These are phyloP conservation scores for Hylaeus anthracinus DNA, from an alignment of 1,140 invertebrate species.

Conservation along the genomic window DNA sequence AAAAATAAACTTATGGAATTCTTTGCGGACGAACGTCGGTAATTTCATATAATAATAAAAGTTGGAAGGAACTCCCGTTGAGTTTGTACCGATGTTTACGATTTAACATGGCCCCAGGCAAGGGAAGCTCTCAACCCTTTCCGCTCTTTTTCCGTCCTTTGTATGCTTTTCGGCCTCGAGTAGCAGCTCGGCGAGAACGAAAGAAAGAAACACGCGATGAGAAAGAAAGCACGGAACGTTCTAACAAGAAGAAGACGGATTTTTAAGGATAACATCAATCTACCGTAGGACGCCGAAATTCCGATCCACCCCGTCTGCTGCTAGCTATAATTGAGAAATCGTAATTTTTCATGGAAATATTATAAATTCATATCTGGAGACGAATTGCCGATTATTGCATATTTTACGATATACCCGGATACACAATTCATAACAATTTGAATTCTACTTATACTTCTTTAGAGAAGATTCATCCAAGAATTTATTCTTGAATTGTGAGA, in stretches of 20 bases:
- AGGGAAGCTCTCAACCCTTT: slow-evolving; percentile 31
- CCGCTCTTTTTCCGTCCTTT: slow-evolving; percentile 9
- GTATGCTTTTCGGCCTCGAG: slow-evolving; percentile 40
- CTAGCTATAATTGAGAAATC: not conserved
- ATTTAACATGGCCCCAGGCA: slow-evolving; percentile 33
- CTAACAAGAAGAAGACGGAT: not conserved
- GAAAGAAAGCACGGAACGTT: slow-evolving; percentile 10
- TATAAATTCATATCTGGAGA: not conserved
- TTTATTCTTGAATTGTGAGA: too few species aligned
- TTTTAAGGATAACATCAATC: not conserved
- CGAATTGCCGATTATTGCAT: not conserved
- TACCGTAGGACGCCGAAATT: not conserved
- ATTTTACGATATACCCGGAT: not conserved
- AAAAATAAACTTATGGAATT: slow-evolving; percentile 22
- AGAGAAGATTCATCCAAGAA: too few species aligned
- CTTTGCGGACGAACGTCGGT: not conserved
- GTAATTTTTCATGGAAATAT: not conserved
- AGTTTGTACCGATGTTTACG: slow-evolving; percentile 34
- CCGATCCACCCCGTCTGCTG: not conserved
- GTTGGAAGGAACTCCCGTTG: not conserved
- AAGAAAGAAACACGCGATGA: slow-evolving; percentile 1
- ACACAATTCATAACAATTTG: not conserved
- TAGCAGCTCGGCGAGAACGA: slow-evolving; percentile 1
- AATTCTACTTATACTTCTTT: too few species aligned
- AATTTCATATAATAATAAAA: slow-evolving; percentile 13